Base-by-base conservation (phyloP, 2,888 invertebrate species). In the Dryobota labecula region DNA sequence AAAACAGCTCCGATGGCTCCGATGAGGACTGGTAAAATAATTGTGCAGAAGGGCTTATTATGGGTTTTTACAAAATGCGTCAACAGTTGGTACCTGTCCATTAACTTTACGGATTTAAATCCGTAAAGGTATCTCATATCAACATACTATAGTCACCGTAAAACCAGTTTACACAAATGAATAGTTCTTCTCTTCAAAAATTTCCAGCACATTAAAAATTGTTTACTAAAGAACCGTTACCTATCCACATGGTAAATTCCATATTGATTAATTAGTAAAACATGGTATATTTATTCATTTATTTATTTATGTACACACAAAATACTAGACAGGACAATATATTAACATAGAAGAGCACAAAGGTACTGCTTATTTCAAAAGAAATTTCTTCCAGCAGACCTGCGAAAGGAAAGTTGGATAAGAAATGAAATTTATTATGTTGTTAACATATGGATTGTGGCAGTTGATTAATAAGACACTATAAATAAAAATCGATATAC, bases 201-300 rank as follows among this genome's bases (percentile, higher is more conserved):
- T n/a, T 51, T 54, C 54, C 38, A 62, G 18, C 13, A 18, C 45
- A 43, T 63, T 57, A 54, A 75, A 70, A 15, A 47, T 58, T 62
- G 33, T 54, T 57, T 20, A 73, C 36, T 66, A 53, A n/a, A 72
- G 45, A 53, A 66, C 69, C 73, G 77, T 77, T 73, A 80, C 11
- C 1, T 38, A 54, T 56, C 20, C 15, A n/a, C 15, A 30, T 47
- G 54, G 30, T 47, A 56, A 65, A 75, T 49, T 54, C 65, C 30
- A 58, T 54, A 27, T 11, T 20, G n/a, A 63, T 45, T 56, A 45
- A 63, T 68, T 49, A 61, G 33, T 76, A 30, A 63, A 70, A 43
- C n/a, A 54, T 30, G 45, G 20, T 67, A 51, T 53, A 70, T 67
- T 64, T 8, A 64, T 64, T 56, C 53, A 70, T 67, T 64, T 8